Base-by-base conservation (phyloP, 2,888 invertebrate species). In the Pseudococcus viburni region DNA sequence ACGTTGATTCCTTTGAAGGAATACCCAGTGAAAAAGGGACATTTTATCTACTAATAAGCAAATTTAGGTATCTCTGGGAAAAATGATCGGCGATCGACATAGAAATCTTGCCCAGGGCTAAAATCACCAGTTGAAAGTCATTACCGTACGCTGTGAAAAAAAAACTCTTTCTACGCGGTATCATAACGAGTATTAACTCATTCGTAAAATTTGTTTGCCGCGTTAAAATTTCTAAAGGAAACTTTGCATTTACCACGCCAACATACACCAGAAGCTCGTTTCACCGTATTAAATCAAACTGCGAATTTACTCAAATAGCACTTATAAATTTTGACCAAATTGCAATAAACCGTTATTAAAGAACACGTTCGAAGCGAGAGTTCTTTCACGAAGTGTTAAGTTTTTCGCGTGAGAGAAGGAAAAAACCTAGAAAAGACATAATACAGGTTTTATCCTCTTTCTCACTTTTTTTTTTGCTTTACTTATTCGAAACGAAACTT, bases 221-320 rank as follows among this genome's bases (percentile, higher is more conserved):
- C 68, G 26, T 68, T 26, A 68, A 68, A 68, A 68, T 68, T 11
- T 33, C 33, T 33, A 73, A 73, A 26, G 12, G 22, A 33, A 73
- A 73, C 33, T 73, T 73, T 73, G 68, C 68, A 73, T 73, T 73
- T 73, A 33, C 68, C 80, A 42, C 26, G 26, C 42, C 80, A 42
- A 80, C 80, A 80, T 17, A 80, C 80, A 80, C 80, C 80, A 80
- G 42, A 80, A 80, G 80, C 80, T 80, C 39, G 80, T 80, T 46
- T 39, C 42, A 42, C 9, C 80, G 8, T 80, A 80, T 80, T 80
- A 80, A 80, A 80, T 80, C 80, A 80, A 80, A 80, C 80, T 42
- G 80, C 80, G n/a, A 80, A 80, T 80, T 80, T 80, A 80, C 80
- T 80, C 80, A 80, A 80, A 80, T 80, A 80, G 80, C 80, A 80